A percentile compares a stretch with the other conserved stretches of the same genome.
Evolutionary conservation across 2,113 vertebrate species (phyloP).

Genomic region (Cepphus grylle): DNA sequence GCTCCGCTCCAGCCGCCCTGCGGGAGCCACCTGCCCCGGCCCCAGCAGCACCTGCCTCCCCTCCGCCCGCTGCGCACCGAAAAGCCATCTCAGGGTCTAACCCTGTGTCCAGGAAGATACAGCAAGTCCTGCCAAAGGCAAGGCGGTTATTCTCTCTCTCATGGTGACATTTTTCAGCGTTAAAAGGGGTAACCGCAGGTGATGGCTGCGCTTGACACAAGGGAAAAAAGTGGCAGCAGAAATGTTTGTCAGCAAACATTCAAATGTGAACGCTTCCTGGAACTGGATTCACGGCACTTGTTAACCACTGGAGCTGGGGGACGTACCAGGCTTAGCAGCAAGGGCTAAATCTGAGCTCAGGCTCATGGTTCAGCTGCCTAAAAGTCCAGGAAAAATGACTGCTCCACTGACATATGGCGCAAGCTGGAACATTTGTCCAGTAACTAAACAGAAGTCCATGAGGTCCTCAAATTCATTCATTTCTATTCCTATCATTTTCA

Average conservation of each 20-base stretch:
- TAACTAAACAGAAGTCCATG: background rate
- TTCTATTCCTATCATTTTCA: background rate
- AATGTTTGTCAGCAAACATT: background rate
- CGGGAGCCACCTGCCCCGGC: background rate
- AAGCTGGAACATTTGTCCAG: background rate
- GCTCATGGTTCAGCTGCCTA: background rate
- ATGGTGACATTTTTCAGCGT: background rate
- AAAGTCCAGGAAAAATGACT: background rate
- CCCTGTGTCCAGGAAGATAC: background rate
- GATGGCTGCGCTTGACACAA: background rate
- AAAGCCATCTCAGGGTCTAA: background rate
- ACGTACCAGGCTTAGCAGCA: background rate
- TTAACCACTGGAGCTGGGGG: background rate
- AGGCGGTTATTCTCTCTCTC: background rate
- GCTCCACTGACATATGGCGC: background rate
- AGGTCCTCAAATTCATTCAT: background rate
- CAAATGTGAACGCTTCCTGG: background rate
- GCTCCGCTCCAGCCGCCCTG: background rate
- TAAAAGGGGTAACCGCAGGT: background rate
- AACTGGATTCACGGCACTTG: background rate
- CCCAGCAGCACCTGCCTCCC: background rate
- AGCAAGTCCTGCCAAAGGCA: background rate
- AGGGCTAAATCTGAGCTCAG: background rate
- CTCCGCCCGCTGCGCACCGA: background rate
- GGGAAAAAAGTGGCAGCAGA: background rate